Base-by-base conservation (phyloP, 2,888 invertebrate genomes). In the Drosophila monieri region DNA sequence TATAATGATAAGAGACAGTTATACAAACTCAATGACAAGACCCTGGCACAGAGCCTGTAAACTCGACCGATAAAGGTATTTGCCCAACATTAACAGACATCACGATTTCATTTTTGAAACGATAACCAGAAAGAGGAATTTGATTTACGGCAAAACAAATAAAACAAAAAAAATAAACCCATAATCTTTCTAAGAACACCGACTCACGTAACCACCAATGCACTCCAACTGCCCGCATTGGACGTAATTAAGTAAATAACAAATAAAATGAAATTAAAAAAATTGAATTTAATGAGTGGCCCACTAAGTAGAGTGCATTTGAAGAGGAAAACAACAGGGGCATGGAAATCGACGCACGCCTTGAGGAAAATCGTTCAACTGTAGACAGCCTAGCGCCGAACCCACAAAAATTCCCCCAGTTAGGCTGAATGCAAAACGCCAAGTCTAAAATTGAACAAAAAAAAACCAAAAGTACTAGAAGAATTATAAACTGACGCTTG, bases 321-420 rank as follows among this genome's bases (percentile, higher is more conserved):
- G 64, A 57, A 78, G 54, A 56, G 73, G 35, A 78, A 72, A 71
- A 49, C 55, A 25, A 77, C 56, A 65, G 74, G 70, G 59, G 72
- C 69, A 73, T 73, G 80, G 77, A 83, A 81, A 85, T 78, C 68
- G 73, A 80, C 70, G 86, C 74, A 80, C 77, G 81, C 81, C 81
- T 81, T 81, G 88, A 88, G 59, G 88, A 88, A 88, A 81, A 79
- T 61, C 81, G 88, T 85, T 81, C 86, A 81, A 83, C 73, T 88
- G 86, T 83, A 70, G 62, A 87, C 66, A 79, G 64, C 47, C 60
- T 53, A 68, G 62, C 76, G 86, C 77, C 81, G 48, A 73, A 64
- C 80, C 88, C 79, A 79, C 78, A 70, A 67, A 61, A 58, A 49
- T 49, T 46, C 49, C 78, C 68, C 53, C 44, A 65, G 15, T 39